These are phyloP conservation scores for Chironomus striatipennis DNA, from an alignment of 1,140 invertebrate species.

Conservation along the genomic window DNA sequence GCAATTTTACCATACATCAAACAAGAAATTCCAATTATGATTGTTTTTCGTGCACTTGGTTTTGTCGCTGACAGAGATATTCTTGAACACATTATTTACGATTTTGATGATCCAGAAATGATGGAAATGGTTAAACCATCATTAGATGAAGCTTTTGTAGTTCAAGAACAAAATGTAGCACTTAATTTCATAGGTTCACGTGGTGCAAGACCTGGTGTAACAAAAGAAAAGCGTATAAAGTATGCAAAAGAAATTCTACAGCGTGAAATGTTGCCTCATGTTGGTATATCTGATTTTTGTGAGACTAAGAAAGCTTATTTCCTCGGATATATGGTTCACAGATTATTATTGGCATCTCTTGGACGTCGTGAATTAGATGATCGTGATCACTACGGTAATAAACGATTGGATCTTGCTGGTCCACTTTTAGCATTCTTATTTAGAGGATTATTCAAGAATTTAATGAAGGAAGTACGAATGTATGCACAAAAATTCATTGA, in stretches of 20 bases:
- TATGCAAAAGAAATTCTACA: slow-evolving; percentile 98
- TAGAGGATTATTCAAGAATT: slow-evolving; percentile 84
- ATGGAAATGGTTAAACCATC: slow-evolving; percentile 99
- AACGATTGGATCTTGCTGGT: slow-evolving; percentile 93
- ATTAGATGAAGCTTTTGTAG: slow-evolving; percentile 97
- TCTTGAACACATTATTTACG: slow-evolving; percentile 97
- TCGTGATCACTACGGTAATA: slow-evolving; percentile 99
- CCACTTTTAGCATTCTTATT: slow-evolving; percentile 94
- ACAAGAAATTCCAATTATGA: slow-evolving; percentile 99
- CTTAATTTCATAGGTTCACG: slow-evolving; percentile 96
- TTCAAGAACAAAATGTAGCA: slow-evolving; percentile 98
- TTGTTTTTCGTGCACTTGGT: slow-evolving; percentile 92
- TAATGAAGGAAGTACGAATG: slow-evolving; percentile 92
- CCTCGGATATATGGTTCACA: slow-evolving; percentile 97
- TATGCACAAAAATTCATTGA: slow-evolving; percentile 99
- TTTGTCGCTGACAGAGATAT: slow-evolving; percentile 99
- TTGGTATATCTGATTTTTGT: slow-evolving; percentile 97
- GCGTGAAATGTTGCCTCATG: slow-evolving; percentile 99
- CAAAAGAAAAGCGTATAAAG: slow-evolving; percentile 97
- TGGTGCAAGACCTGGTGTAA: slow-evolving; percentile 93
- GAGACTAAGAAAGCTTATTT: slow-evolving; percentile 99
- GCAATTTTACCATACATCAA: slow-evolving; percentile 97
- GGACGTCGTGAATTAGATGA: slow-evolving; percentile 94
- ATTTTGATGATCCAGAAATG: slow-evolving; percentile 99
- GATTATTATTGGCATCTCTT: slow-evolving; percentile 85